Evolutionary conservation across 1,140 invertebrate genomes (phyloP).

Genomic region (Bombus superbus): DNA sequence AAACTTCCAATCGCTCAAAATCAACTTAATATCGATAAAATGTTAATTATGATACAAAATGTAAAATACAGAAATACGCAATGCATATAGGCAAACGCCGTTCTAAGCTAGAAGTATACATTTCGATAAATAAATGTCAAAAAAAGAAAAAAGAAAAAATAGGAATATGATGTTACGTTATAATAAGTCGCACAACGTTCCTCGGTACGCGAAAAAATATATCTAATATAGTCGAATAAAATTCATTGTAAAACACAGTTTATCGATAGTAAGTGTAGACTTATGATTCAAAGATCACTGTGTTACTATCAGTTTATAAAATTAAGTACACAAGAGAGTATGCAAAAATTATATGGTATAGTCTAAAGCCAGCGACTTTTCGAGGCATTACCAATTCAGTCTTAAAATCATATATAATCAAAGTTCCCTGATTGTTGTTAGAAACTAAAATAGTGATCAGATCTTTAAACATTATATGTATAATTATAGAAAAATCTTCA

Average conservation of each 20-base stretch:
- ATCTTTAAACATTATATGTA: conserved; percentile 36
- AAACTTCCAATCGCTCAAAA: conserved; percentile 20
- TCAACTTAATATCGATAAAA: conserved; percentile 23
- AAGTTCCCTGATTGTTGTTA: conserved; percentile 44
- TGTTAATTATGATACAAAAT: conserved; percentile 35
- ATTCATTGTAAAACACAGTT: conserved; percentile 35
- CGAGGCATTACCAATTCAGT: conserved; percentile 68
- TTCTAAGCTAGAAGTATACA: conserved; percentile 37
- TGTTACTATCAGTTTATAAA: conserved; percentile 53
- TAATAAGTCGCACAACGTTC: conserved; percentile 6
- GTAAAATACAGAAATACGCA: conserved; percentile 19
- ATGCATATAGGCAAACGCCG: conserved; percentile 27
- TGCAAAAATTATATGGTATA: conserved; percentile 59
- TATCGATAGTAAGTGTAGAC: conserved; percentile 32
- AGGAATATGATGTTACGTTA: conserved; percentile 36
- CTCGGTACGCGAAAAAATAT: conserved; percentile 26
- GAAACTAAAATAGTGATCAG: conserved; percentile 58
- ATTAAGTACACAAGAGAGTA: conserved; percentile 62
- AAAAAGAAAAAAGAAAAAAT: conserved; percentile 1
- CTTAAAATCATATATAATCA: conserved; percentile 66
- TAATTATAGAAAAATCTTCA: conserved; percentile 37
- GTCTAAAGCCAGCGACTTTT: conserved; percentile 67
- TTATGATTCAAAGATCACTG: conserved; percentile 56
- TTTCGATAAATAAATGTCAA: conserved; percentile 37
- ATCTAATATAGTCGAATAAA: conserved; percentile 38